Percentiles rank a stretch among this genome's conserved stretches.
phyloP scores from a whole-genome alignment of 1,140 invertebrate species.

The Xylocopa sonorina region DNA sequence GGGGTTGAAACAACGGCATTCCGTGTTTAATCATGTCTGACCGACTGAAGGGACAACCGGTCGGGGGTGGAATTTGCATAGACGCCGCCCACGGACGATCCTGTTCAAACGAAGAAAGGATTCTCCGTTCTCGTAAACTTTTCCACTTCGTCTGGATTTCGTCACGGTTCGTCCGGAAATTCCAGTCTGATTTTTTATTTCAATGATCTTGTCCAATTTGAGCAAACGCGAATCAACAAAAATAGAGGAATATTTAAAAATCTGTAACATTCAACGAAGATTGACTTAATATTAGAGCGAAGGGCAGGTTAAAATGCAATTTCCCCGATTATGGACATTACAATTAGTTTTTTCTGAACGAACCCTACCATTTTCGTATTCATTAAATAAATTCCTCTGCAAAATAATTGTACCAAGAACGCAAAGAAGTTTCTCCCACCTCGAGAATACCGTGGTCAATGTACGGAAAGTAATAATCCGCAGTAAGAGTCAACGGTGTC shows the following conservation, averaged over 20 bases:
- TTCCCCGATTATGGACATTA: not conserved
- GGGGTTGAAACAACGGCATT: constrained; percentile 76
- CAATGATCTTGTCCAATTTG: too few relatives aligned
- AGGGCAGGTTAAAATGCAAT: not conserved
- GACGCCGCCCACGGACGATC: constrained; percentile 26
- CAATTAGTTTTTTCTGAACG: not conserved
- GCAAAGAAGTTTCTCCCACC: not conserved
- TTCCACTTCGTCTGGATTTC: too few relatives aligned
- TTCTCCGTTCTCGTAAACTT: not conserved
- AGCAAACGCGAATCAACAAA: too few relatives aligned
- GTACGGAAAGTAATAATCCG: not conserved
- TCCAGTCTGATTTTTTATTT: too few relatives aligned
- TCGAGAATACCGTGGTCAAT: not conserved
- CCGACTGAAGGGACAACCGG: constrained; percentile 68
- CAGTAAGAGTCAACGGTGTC: too few relatives aligned
- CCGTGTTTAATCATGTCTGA: constrained; percentile 81
- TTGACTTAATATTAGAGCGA: not conserved
- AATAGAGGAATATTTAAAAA: not conserved
- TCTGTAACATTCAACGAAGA: not conserved
- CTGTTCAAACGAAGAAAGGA: not conserved
- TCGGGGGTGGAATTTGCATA: constrained; percentile 73
- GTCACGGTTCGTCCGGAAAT: too few relatives aligned
- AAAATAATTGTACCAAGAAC: not conserved
- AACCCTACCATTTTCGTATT: not conserved
- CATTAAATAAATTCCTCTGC: not conserved